phyloP scores from a whole-genome alignment of 2,797 vertebrate genomes.

The Girardinus metallicus region DNA sequence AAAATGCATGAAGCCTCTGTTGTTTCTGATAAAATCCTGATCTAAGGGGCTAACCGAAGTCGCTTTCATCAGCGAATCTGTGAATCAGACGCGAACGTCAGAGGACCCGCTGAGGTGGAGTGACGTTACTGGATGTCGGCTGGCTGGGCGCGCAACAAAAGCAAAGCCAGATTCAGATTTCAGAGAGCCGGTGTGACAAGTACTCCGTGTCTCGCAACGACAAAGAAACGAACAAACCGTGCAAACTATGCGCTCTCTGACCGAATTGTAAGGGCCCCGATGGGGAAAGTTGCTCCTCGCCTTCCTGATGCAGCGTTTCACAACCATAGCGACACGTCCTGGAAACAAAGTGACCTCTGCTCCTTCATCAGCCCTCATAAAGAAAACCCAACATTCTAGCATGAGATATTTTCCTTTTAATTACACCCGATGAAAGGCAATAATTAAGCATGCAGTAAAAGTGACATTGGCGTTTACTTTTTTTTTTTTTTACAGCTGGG shows the following conservation, averaged over 20 bases:
- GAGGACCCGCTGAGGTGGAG: background rate
- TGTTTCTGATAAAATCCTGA: background rate
- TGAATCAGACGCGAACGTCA: background rate
- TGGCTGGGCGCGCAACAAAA: background rate
- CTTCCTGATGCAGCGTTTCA: slow-evolving; percentile 38
- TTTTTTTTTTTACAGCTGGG: background rate
- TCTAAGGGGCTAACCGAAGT: background rate
- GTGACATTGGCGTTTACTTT: background rate
- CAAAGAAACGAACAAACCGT: background rate
- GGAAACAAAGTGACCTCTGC: slow-evolving; percentile 44
- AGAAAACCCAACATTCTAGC: background rate
- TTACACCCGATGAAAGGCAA: background rate
- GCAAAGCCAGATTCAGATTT: background rate
- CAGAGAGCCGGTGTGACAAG: background rate
- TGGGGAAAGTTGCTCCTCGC: slow-evolving; percentile 16
- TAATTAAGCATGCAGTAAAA: background rate
- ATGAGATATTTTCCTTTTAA: slow-evolving; percentile 1
- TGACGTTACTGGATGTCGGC: background rate
- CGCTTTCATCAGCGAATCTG: background rate
- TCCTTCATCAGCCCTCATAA: slow-evolving; percentile 21
- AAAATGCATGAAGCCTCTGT: too few species aligned
- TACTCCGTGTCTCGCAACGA: background rate
- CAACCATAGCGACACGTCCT: background rate
- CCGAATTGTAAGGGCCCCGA: slow-evolving; percentile 41
- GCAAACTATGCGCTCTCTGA: slow-evolving; percentile 28